phyloP scores from a whole-genome alignment of 2,888 invertebrate species.

The Resseliella maxima region DNA sequence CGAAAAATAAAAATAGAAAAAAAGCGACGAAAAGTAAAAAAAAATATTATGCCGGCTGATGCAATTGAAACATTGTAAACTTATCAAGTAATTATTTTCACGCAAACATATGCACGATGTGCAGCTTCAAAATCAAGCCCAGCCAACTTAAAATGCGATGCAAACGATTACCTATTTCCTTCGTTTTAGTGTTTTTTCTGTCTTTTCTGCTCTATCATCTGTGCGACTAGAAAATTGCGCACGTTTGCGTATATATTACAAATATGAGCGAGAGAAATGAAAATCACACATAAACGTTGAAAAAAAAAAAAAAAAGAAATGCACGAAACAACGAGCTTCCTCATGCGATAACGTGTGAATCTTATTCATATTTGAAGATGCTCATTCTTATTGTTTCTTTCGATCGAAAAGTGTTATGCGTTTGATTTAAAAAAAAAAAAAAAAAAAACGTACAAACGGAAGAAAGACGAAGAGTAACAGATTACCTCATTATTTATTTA shows the following conservation, averaged over 20 bases:
- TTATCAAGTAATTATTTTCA: slow-evolving; percentile 22
- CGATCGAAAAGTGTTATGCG: not conserved
- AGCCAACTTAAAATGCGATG: not conserved
- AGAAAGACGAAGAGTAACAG: not conserved
- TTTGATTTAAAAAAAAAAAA: not conserved
- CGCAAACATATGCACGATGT: not conserved
- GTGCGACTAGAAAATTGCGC: not conserved
- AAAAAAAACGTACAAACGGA: not conserved
- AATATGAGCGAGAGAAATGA: not conserved
- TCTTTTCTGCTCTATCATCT: not conserved
- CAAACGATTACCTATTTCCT: slow-evolving; percentile 18
- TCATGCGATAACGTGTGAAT: slow-evolving; percentile 40
- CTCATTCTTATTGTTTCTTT: slow-evolving; percentile 17
- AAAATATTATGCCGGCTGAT: slow-evolving; percentile 8
- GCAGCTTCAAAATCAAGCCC: not conserved
- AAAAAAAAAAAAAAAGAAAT: not conserved
- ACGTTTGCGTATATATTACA: not conserved
- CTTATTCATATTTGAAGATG: slow-evolving; percentile 1
- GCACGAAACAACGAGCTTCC: not conserved
- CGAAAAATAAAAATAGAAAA: no score
- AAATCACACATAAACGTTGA: not conserved
- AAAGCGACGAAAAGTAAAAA: not conserved
- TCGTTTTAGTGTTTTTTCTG: not conserved
- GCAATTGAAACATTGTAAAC: not conserved
- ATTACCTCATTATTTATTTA: not conserved